Evolutionary conservation across 1,140 invertebrate species (phyloP), one percentile per base, ranked within the genome.

Genomic region (Bombus cullumanus): DNA sequence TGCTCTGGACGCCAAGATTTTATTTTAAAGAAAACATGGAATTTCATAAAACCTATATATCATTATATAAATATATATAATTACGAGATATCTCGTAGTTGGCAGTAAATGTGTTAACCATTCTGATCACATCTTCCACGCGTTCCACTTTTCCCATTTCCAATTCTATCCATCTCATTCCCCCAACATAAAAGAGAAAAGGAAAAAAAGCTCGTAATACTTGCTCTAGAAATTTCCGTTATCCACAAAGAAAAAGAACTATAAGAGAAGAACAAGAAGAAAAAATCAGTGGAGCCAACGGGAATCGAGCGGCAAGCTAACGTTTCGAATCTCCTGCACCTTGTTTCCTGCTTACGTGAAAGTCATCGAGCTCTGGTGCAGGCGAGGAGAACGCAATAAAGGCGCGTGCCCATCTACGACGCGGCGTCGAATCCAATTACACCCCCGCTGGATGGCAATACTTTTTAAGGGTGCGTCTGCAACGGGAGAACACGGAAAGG

Each of bases 381-480:
- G 72, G 75, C 57, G 62, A 85, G 72, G 68, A 86, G 69, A 82
- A 74, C 73, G 80, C 89, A 87, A 90, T 90, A 89, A 90, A 87
- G 88, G 89, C 78, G 81, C 83, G 77, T 81, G 41, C 82, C 43
- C 74, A 87, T 64, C 81, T 85, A 85, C 89, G 88, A 90, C 86
- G 18, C 47, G 89, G 86, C 92, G 90, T 94, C 89, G 92, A 93
- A 94, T 94, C 91, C 93, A 94, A 94, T 94, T 94, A 94, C 89
- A 68, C 78, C 77, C 76, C 91, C 90, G 68, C 39, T 37, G 84
- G 91, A 90, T 75, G 84, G 93, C 89, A 93, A 93, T 94, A 93
- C 92, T 94, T 94, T 94, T 93, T 92, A 91, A 91, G 92, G 91
- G 91, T 87, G 92, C 88, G 86, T 89, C 92, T 89, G 88, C 90